phyloP scores from a whole-genome alignment of 2,113 vertebrate species.

The Cinclus mexicanus region DNA sequence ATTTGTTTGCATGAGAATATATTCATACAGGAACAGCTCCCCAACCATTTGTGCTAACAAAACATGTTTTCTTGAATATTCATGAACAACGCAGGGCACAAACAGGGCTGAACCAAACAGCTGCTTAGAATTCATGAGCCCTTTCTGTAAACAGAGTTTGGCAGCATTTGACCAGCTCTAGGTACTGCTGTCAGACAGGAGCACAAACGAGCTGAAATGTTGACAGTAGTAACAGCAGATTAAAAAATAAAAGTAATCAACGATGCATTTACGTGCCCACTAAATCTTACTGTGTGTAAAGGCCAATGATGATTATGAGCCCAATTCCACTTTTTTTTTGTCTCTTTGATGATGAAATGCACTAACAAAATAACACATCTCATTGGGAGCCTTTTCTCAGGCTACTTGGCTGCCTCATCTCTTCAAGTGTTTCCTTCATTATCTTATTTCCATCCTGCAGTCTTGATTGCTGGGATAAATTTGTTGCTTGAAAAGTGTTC shows the following conservation, averaged over 20 bases:
- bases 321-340: background rate
- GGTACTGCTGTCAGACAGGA: conserved; percentile 9
- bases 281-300: background rate
- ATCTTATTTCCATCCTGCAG: background rate
- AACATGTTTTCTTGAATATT: conserved; percentile 57
- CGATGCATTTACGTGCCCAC: background rate
- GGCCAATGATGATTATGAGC: background rate
- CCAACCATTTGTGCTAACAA: conserved; percentile 42
- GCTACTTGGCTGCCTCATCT: background rate
- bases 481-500: background rate
- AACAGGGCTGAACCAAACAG: conserved; percentile 31
- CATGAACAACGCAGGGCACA: conserved; percentile 34
- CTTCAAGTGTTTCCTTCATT: background rate
- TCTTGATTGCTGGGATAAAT: background rate
- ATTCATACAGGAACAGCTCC: conserved; percentile 26
- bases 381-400: background rate
- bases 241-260: background rate
- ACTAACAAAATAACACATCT: background rate
- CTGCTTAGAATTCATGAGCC: conserved; percentile 25
- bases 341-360: background rate
- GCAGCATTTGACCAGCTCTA: conserved; percentile 1
- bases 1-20: conserved; percentile 4
- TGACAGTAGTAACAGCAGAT: background rate
- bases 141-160: background rate
- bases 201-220: background rate